Conservation (phyloP, 2,888 invertebrate genomes). For the Elmis aenea region DNA sequence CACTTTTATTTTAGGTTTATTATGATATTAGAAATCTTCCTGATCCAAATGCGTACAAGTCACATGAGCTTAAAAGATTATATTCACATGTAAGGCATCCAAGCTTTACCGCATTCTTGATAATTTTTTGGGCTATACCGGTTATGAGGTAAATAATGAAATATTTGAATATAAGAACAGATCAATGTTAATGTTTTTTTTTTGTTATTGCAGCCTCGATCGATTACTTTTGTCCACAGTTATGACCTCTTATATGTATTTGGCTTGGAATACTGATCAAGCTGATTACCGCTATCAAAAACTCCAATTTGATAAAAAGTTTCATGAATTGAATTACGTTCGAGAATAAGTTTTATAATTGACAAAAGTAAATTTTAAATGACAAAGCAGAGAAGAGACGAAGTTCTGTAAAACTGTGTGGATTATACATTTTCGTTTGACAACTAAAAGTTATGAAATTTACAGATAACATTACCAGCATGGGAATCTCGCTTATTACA, state of each 20-base stretch:
- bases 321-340: constrained; percentile 42
- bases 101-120: constrained; percentile 54
- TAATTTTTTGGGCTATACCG: constrained; percentile 56
- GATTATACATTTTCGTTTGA: not conserved
- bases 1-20: constrained; percentile 46
- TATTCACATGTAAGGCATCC: constrained; percentile 59
- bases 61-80: constrained; percentile 49
- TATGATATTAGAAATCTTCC: constrained; percentile 51
- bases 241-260: constrained; percentile 54
- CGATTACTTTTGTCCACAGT: constrained; percentile 51
- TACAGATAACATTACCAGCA: too few species aligned
- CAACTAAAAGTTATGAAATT: not conserved
- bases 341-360: not conserved
- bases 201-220: constrained; percentile 48
- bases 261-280: constrained; percentile 57
- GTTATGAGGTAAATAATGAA: constrained; percentile 50
- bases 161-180: constrained; percentile 1
- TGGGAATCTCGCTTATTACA: too few species aligned
- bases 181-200: constrained; percentile 8
- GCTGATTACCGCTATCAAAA: constrained; percentile 55
- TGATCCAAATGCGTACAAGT: constrained; percentile 52
- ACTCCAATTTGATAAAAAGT: constrained; percentile 49
- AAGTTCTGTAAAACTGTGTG: not conserved
- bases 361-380: not conserved
- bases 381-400: too few species aligned